Evolutionary conservation across 2,888 invertebrate genomes (phyloP), one percentile per base, ranked within the genome.

Genomic region (Stenotaenia linearis): DNA sequence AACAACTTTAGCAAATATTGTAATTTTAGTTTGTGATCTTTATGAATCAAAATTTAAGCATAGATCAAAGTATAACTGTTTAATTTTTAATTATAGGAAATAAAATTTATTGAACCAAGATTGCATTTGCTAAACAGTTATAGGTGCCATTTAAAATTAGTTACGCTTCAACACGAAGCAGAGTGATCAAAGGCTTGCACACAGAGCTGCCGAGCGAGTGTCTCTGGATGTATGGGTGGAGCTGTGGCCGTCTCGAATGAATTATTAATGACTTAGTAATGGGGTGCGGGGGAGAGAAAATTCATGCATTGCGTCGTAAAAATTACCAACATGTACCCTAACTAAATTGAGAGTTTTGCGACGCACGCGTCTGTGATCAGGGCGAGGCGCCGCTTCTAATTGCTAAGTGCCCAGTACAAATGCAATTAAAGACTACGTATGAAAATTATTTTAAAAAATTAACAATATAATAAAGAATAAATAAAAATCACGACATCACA

Each of bases 311-410:
- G 56, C 21, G 21, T 56, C 56, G 23, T 56, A 56, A 56, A 56
- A 56, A 56, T 56, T 56, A 23, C 56, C 56, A 56, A 56, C 56
- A 56, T 56, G 21, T 56, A 56, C 56, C 56, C 56, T 56, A 56
- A 56, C 56, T 56, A 56, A 56, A 56, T 18, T 56, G 56, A 56
- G 56, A 56, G 56, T 56, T 56, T 56, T 56, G 18, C 18, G 56
- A 23, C 21, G 56, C 56, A 56, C 56, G 56, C 56, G 56, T 56
- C 56, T 56, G 56, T 56, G 56, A 21, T 56, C 56, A 23, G 56
- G 56, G 56, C 56, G 18, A 56, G 56, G 56, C 23, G 56, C 23
- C 56, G 56, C 56, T 56, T 21, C 56, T 23, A 56, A 56, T 56
- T 56, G 56, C 56, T 18, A 56, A 56, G 18, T 56, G 18, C 23